Evolutionary conservation across 2,888 invertebrate genomes (phyloP).

Genomic region (Volucella inflata): DNA sequence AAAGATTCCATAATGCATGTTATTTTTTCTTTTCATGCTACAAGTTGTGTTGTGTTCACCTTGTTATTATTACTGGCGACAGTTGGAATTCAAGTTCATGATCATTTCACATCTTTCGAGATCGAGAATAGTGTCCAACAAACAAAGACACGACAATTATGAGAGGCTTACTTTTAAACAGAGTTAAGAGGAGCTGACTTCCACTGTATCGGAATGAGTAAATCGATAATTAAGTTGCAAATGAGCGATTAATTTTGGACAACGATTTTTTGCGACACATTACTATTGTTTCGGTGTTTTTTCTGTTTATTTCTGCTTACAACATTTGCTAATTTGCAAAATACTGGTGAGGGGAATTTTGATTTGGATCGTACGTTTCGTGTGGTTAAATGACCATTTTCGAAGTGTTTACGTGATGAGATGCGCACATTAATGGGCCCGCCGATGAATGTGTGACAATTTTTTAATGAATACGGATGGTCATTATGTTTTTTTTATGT

Average conservation of each 20-base stretch:
- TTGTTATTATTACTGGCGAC: background rate
- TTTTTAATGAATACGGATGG: slow-evolving; percentile 38
- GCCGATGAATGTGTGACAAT: slow-evolving; percentile 39
- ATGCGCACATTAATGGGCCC: slow-evolving; percentile 20
- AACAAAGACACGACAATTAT: slow-evolving; percentile 17
- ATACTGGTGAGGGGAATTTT: slow-evolving; percentile 35
- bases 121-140: slow-evolving; percentile 7
- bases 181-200: background rate
- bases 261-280: slow-evolving; percentile 3
- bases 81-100: slow-evolving; percentile 59
- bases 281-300: background rate
- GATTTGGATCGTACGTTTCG: background rate
- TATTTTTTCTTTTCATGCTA: slow-evolving; percentile 45
- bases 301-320: slow-evolving; percentile 5
- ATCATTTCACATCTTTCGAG: slow-evolving; percentile 46
- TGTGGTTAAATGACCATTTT: slow-evolving; percentile 17
- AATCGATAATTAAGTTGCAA: slow-evolving; percentile 23
- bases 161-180: background rate
- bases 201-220: background rate
- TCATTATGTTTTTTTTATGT: background rate
- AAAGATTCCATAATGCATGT: slow-evolving; percentile 16
- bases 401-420: slow-evolving; percentile 9
- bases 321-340: slow-evolving; percentile 41
- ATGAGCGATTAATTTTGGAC: background rate
- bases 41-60: no score